Evolutionary conservation across 2,888 invertebrate species (phyloP).

Genomic region (Julus scandinavius): DNA sequence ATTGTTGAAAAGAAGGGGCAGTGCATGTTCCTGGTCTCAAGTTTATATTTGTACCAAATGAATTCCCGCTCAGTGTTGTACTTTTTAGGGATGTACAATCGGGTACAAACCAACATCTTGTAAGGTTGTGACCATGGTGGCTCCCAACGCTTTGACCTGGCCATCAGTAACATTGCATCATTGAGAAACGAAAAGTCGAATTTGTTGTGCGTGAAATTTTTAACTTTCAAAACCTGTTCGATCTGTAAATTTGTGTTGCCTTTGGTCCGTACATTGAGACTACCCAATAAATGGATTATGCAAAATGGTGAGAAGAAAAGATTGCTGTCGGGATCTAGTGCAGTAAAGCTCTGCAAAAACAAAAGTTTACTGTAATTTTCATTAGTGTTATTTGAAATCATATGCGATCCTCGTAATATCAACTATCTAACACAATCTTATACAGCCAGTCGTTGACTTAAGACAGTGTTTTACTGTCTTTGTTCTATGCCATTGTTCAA

Average conservation of each 20-base stretch:
- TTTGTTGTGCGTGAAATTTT: not conserved
- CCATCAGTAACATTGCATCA: not conserved
- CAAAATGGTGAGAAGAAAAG: slow-evolving; percentile 64
- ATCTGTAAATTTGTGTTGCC: slow-evolving; percentile 62
- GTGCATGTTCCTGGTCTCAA: slow-evolving; percentile 60
- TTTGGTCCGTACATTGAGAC: slow-evolving; percentile 66
- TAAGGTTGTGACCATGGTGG: slow-evolving; percentile 75
- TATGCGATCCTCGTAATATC: no score
- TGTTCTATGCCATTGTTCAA: no score
- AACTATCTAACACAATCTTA: not conserved
- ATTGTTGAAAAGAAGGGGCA: slow-evolving; percentile 48
- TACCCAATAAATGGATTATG: slow-evolving; percentile 65
- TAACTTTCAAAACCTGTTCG: slow-evolving; percentile 60
- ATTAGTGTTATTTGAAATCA: not conserved
- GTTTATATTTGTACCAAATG: slow-evolving; percentile 72
- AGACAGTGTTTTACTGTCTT: no score
- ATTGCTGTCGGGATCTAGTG: not conserved
- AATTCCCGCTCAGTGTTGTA: slow-evolving; percentile 67
- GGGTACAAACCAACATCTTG: slow-evolving; percentile 75
- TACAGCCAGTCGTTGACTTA: no score
- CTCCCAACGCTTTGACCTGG: slow-evolving; percentile 63
- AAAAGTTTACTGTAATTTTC: not conserved
- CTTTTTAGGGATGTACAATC: slow-evolving; percentile 32
- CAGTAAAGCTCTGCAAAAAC: not conserved
- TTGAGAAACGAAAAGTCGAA: not conserved